phyloP scores from a whole-genome alignment of 1,140 invertebrate species.

The Antheraea pernyi region DNA sequence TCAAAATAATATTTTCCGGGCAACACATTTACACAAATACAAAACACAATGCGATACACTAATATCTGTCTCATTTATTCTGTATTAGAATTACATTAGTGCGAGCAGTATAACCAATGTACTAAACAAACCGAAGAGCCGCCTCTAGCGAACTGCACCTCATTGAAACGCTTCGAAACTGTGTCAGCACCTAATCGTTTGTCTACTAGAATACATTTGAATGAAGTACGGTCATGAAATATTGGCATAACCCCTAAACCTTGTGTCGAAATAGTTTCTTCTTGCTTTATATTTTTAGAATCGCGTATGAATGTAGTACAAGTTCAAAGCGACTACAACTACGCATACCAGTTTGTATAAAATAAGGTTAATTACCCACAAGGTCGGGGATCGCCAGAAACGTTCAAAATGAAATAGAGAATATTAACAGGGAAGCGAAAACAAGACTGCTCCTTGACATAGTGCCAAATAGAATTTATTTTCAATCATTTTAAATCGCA shows the following conservation, averaged over 20 bases:
- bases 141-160: too few species aligned
- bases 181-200: too few species aligned
- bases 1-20: too few species aligned
- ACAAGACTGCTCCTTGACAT: slow-evolving; percentile 25
- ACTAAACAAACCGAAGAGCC: too few species aligned
- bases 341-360: slow-evolving; percentile 42
- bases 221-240: slow-evolving; percentile 25
- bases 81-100: too few species aligned
- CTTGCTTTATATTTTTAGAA: slow-evolving; percentile 56
- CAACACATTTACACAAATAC: too few species aligned
- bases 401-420: background rate
- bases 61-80: too few species aligned
- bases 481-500: slow-evolving; percentile 5
- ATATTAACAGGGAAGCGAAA: slow-evolving; percentile 31
- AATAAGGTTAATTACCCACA: slow-evolving; percentile 68
- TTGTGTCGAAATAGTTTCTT: slow-evolving; percentile 38
- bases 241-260: slow-evolving; percentile 41
- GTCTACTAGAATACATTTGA: too few species aligned
- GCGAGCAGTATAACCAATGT: too few species aligned
- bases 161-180: too few species aligned
- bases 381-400: slow-evolving; percentile 39
- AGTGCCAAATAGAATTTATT: slow-evolving; percentile 28
- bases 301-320: slow-evolving; percentile 57
- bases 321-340: slow-evolving; percentile 58
- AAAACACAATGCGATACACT: too few species aligned